Evolutionary conservation across 2,888 invertebrate species (phyloP).

Genomic region (Eristalis arbustorum): DNA sequence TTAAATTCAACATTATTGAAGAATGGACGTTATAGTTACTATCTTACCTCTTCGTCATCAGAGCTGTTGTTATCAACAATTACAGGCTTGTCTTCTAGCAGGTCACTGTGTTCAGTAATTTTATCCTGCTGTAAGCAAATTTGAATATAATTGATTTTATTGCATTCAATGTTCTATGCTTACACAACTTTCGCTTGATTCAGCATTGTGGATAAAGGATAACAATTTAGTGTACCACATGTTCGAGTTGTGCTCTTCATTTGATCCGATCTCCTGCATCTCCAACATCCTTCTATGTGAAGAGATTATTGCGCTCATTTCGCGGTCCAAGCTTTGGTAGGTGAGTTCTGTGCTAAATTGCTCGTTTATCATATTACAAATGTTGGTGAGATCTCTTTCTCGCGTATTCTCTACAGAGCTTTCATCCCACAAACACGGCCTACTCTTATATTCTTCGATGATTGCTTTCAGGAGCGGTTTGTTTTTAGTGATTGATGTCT

Average conservation of each 20-base stretch:
- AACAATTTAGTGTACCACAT: constrained; percentile 47
- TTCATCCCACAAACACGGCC: constrained; percentile 38
- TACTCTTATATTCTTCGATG: constrained; percentile 49
- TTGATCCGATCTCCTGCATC: constrained; percentile 4
- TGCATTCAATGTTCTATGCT: background rate
- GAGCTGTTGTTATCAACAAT: background rate
- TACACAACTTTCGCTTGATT: background rate
- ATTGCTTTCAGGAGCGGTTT: constrained; percentile 30
- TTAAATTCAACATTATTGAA: background rate
- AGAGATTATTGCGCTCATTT: constrained; percentile 35
- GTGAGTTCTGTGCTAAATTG: constrained; percentile 30
- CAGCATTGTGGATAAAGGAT: constrained; percentile 29
- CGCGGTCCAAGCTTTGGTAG: constrained; percentile 8
- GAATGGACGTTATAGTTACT: background rate
- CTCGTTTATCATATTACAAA: constrained; percentile 34
- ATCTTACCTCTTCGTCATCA: background rate
- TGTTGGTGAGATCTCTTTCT: constrained; percentile 13
- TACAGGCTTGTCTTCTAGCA: background rate
- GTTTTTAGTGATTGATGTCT: constrained; percentile 38
- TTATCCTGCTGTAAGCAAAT: background rate
- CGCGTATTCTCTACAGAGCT: constrained; percentile 30
- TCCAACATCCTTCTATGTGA: constrained; percentile 37
- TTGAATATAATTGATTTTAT: background rate
- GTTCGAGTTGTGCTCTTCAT: constrained; percentile 24
- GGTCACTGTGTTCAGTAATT: background rate